A percentile compares a stretch with the other conserved stretches of the same genome.
Evolutionary conservation across 2,113 vertebrate species (phyloP).

Genomic region (Dicrurus megarhynchus): DNA sequence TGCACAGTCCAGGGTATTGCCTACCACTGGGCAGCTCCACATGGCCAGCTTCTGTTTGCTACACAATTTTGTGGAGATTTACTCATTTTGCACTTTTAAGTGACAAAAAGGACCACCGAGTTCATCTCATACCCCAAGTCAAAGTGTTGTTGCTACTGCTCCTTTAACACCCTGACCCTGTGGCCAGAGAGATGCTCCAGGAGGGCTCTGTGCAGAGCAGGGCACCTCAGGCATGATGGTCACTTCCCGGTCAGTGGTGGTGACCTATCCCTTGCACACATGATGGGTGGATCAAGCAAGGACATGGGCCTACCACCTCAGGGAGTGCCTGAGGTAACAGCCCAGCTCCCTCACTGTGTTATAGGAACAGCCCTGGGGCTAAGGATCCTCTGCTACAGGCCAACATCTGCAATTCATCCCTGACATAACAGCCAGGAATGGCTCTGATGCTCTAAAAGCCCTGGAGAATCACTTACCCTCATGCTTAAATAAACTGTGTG

Average conservation of each 20-base stretch:
- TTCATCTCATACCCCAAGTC: not conserved
- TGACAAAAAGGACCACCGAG: not conserved
- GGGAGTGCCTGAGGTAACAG: not conserved
- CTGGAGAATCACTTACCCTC: not conserved
- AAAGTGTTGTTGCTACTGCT: not conserved
- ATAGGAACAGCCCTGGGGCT: not conserved
- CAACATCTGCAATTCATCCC: not conserved
- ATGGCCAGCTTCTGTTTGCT: not conserved
- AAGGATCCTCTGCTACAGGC: not conserved
- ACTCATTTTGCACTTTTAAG: not conserved
- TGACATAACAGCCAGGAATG: not conserved
- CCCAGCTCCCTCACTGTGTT: not conserved
- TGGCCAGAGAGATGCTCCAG: not conserved
- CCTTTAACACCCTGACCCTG: not conserved
- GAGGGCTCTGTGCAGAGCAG: not conserved
- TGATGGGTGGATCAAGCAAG: not conserved
- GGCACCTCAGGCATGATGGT: not conserved
- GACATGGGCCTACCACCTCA: not conserved
- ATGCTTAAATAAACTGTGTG: not conserved
- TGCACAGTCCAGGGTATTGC: not conserved
- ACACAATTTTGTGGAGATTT: not conserved
- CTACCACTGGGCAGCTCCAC: not conserved
- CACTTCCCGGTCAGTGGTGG: not conserved
- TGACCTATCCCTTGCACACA: accelerated
- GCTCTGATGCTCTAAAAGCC: not conserved